Evolutionary conservation across 2,888 invertebrate species (phyloP), one percentile per base, ranked within the genome.

Genomic region (Chaitophorus viminalis): DNA sequence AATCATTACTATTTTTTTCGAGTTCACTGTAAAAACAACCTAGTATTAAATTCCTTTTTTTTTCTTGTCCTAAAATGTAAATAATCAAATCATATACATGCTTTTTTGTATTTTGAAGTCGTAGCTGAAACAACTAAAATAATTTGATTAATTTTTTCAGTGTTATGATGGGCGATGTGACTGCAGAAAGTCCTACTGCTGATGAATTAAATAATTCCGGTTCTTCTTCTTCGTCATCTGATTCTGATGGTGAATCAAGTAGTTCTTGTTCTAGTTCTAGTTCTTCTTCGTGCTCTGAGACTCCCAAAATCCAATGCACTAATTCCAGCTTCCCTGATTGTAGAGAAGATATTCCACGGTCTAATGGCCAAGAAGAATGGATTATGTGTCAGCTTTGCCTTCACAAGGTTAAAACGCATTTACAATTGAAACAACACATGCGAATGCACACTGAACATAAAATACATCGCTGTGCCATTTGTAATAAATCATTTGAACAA

Each of bases 381-480:
- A 72, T 87, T n/a, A 81, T 87, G 65, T 81, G 81, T 81, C 79
- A 81, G 33, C 74, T 87, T 39, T 88, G 77, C 3, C 84, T 88
- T 14, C 78, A 84, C 31, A 88, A 88, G 33, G 84, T 84, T 4
- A 84, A 78, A 84, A 83, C 88, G 21, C 88, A 72, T 52, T 72
- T 84, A 85, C 89, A 89, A 82, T 85, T 89, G 75, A 89, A 89
- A 84, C 88, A 88, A 65, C 89, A 89, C 68, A 89, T 89, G 89
- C 89, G 89, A 18, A 88, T 89, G 89, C 89, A 89, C 70, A 84
- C 83, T 21, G 88, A 77, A 31, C 77, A 78, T 84, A 84, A 88
- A 70, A 60, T 83, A 36, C 88, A 89, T 88, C 82, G 88, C 31
- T 89, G 89, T 82, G 89, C 89, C 21, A 89, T 89, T 46, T 89